Evolutionary conservation across 1,140 invertebrate genomes (phyloP).

Genomic region (Heterodera schachtii): DNA sequence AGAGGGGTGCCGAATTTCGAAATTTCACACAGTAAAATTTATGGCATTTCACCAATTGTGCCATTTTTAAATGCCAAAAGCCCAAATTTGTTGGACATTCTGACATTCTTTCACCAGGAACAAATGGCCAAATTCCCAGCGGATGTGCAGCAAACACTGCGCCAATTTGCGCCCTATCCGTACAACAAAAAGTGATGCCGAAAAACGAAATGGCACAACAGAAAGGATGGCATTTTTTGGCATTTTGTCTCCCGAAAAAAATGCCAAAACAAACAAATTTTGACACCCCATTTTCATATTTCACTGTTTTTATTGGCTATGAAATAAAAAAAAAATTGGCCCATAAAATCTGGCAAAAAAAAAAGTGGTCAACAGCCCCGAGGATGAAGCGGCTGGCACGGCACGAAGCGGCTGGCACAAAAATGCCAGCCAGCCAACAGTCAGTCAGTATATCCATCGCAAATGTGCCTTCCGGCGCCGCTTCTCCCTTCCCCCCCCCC

Average conservation of each 20-base stretch:
- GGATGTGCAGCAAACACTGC: not conserved
- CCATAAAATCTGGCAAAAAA: not conserved
- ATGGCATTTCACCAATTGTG: not conserved
- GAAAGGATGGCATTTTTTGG: not conserved
- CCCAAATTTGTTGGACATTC: not conserved
- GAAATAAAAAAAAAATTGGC: not conserved
- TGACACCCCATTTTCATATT: not conserved
- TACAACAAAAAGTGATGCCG: slow-evolving; percentile 1
- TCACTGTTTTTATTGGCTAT: not conserved
- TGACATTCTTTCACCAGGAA: not conserved
- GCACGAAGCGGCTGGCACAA: not conserved
- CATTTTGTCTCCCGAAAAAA: too few relatives aligned
- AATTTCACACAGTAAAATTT: too few relatives aligned
- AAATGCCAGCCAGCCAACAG: not conserved
- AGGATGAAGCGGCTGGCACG: too few relatives aligned
- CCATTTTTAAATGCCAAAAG: not conserved
- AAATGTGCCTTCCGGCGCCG: not conserved
- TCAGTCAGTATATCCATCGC: not conserved
- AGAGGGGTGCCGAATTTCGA: too few relatives aligned
- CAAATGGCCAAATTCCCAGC: not conserved
- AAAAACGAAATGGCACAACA: not conserved
- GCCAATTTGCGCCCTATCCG: not conserved
- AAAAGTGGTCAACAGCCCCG: not conserved
- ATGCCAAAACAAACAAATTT: not conserved
- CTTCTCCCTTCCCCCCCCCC: not conserved